Base-by-base conservation (phyloP, 1,140 invertebrate species). In the Philopotamus ludificatus region DNA sequence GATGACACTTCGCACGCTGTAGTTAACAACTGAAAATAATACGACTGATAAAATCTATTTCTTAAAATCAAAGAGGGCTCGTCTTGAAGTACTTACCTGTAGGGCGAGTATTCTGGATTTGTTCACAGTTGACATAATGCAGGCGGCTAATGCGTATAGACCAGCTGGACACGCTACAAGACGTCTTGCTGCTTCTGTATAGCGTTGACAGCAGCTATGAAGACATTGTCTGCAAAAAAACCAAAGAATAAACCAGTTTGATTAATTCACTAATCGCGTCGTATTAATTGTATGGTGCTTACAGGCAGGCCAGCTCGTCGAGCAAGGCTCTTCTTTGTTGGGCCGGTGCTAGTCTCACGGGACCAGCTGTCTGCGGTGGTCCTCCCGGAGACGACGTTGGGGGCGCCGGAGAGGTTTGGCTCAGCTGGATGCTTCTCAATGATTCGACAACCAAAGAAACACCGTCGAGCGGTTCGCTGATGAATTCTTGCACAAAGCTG, bases 401-500 rank as follows among this genome's bases (percentile, higher is more conserved):
- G 2, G 73, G 71, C 65, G 74, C 74, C 2, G 80, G 77, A 20
- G 75, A 82, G 12, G 82, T 80, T 73, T 91, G 89, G 25, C 85
- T 87, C 53, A 91, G 76, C 74, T 95, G 93, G 23, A 95, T 88
- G 2, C 87, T 87, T n/a, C 92, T 86, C 22, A 96, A 78, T 0
- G 93, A 85, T 74, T 94, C 91, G 59, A 96, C 74, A 1, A 95
- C 79, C 28, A 92, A 76, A 0, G 85, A 86, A 0, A 94, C 87
- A 1, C 93, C 94, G 75, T 94, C 91, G 65, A 91, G 84, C 16
- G 90, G 90, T 51, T 90, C 85, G 16, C 88, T 85, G 3, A 93
- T 86, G 77, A 95, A 94, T 77, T 95, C 93, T 77, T 93, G 90
- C 0, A 95, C 89, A 73, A 95, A 96, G 77, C 90, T 92, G 77